A percentile compares a stretch with the other conserved stretches of the same genome.
phyloP scores from a whole-genome alignment of 1,140 invertebrate genomes.

The Megathymus violae region DNA sequence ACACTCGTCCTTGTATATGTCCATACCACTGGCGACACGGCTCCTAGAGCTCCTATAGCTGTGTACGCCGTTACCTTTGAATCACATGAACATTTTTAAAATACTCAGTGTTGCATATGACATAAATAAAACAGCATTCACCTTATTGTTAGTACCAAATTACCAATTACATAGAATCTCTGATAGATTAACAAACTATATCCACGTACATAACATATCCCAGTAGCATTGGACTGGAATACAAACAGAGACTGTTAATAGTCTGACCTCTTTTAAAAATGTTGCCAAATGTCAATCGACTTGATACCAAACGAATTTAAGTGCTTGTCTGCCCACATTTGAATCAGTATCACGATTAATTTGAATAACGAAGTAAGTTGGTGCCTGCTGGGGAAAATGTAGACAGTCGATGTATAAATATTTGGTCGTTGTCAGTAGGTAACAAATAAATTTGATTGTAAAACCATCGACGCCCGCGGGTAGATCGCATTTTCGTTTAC shows the following conservation, averaged over 20 bases:
- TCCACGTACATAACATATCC: too few species aligned
- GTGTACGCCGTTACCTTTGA: neutral
- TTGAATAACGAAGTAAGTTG: neutral
- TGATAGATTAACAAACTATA: too few species aligned
- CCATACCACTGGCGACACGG: too few species aligned
- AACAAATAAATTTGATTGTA: conserved; percentile 49
- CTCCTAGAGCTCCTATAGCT: too few species aligned
- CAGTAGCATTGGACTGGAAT: neutral
- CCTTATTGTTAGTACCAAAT: neutral
- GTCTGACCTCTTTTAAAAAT: neutral
- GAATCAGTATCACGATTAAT: neutral
- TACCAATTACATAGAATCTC: neutral
- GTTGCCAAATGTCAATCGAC: neutral
- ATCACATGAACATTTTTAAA: neutral
- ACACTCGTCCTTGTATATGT: too few species aligned
- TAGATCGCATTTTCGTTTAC: conserved; percentile 37
- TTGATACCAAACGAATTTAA: neutral
- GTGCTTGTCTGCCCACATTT: neutral
- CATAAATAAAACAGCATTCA: neutral
- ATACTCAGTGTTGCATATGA: neutral
- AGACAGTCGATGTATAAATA: conserved; percentile 15
- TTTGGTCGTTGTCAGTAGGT: conserved; percentile 38
- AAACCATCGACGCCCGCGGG: conserved; percentile 11
- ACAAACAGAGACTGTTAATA: neutral
- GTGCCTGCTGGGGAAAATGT: too few species aligned